Evolutionary conservation across 2,113 vertebrate genomes (phyloP).

Genomic region (Zingel zingel): DNA sequence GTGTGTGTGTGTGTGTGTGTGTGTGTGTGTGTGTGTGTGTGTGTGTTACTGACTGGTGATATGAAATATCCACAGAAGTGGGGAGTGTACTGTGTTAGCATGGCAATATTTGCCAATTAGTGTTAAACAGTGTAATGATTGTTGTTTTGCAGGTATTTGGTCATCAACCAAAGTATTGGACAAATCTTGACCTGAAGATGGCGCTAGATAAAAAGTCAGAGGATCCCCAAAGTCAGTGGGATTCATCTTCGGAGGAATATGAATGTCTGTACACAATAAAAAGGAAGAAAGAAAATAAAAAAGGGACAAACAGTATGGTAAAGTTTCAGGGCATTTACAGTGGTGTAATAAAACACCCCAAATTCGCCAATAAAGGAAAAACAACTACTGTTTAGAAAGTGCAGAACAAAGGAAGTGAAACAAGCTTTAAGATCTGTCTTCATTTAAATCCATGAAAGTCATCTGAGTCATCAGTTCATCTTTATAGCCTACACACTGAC

Average conservation of each 20-base stretch:
- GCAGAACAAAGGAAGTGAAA: conserved; percentile 32
- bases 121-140: neutral
- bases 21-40: too few relatives aligned
- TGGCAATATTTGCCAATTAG: neutral
- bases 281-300: neutral
- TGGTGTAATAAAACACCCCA: neutral
- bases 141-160: too few relatives aligned
- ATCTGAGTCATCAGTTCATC: conserved; percentile 18
- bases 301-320: neutral
- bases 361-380: neutral
- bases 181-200: too few relatives aligned
- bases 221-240: neutral
- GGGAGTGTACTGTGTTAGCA: neutral
- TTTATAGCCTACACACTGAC: conserved; percentile 6
- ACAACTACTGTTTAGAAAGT: neutral
- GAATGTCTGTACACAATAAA: neutral
- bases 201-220: too few relatives aligned
- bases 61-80: too few relatives aligned
- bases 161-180: too few relatives aligned
- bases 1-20: too few relatives aligned
- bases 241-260: neutral
- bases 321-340: neutral
- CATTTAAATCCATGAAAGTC: neutral
- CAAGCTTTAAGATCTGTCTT: neutral
- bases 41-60: too few relatives aligned